Evolutionary conservation across 2,888 invertebrate genomes (phyloP).

Genomic region (Sphaerophoria taeniata): DNA sequence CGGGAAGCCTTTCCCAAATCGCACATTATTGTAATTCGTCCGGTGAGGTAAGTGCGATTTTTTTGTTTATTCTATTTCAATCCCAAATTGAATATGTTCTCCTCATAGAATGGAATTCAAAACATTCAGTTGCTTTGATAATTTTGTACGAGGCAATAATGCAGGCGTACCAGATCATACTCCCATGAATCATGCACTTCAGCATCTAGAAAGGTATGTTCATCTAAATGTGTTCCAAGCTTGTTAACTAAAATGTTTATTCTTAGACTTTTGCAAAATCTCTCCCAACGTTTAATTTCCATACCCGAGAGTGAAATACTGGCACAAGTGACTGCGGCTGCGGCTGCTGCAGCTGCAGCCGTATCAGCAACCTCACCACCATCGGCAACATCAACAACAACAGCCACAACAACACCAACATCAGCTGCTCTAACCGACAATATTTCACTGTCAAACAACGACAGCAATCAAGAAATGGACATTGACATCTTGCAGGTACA

Average conservation of each 20-base stretch:
- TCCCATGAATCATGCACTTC: conserved; percentile 88
- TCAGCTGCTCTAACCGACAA: conserved; percentile 75
- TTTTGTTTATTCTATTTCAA: conserved; percentile 9
- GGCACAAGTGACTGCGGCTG: conserved; percentile 82
- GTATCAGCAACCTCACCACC: conserved; percentile 77
- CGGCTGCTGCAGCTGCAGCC: conserved; percentile 81
- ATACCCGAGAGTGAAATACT: conserved; percentile 85
- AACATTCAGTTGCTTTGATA: conserved; percentile 94
- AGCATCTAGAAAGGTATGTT: conserved; percentile 88
- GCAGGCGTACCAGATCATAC: conserved; percentile 92
- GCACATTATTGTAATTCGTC: conserved; percentile 89
- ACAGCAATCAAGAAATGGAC: conserved; percentile 84
- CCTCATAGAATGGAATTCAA: conserved; percentile 89
- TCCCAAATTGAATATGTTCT: conserved; percentile 58
- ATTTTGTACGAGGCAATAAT: conserved; percentile 92
- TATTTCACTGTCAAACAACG: conserved; percentile 78
- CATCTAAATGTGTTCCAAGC: no score
- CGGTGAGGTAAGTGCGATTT: conserved; percentile 86
- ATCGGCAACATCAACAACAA: conserved; percentile 74
- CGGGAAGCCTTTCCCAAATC: conserved; percentile 88
- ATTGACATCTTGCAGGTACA: conserved; percentile 85
- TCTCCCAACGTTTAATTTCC: conserved; percentile 84
- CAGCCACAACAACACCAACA: conserved; percentile 76
- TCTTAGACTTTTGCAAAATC: conserved; percentile 84
- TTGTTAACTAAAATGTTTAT: not conserved